Base-by-base conservation (phyloP, 92 coral and sea anemone genomes). In the Diadumene lineata region DNA sequence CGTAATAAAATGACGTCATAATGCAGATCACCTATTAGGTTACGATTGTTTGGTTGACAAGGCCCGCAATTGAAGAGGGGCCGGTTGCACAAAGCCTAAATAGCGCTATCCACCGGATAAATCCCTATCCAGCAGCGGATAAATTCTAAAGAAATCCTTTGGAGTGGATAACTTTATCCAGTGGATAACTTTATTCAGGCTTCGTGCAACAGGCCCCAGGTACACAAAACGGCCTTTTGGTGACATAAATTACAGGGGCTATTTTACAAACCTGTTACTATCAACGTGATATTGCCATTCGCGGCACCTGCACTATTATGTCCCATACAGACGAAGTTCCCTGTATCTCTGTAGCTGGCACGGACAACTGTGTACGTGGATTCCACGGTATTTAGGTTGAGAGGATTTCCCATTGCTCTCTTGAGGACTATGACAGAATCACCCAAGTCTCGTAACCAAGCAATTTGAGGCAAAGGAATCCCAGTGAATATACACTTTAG, bases 401-500 rank as follows among this genome's bases (percentile, higher is more conserved):
- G 31, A 29, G 46, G 9, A 21, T 50, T 19, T 9, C 34, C 56
- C 18, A 25, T 31, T 10, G 77, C 56, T 34, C 56, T 56, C 33
- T 19, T 56, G 22, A 72, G 66, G 6, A 32, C 31, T 1, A 56
- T 66, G 7, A 38, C 51, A 2, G 56, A 8, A 43, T 34, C 18
- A 31, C 66, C 53, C 22, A 33, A 26, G 44, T 88, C 78, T 68
- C 72, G 80, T 48, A 84, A 78, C 93, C 93, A 89, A 11, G 62
- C 74, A 17, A 85, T 56, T 23, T 68, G 72, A 30, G 93, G 87
- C 15, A 68, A 68, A 8, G 90, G 85, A 9, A 9, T 69, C 1
- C 90, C 93, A 55, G 74, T 72, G 46, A 83, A 86, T 27, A 68
- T 51, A 34, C 93, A 89, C 34, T 62, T 74, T 29, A 89, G 69